Evolutionary conservation across 2,888 invertebrate genomes (phyloP).

Genomic region (Eumacrocentrus americanus): DNA sequence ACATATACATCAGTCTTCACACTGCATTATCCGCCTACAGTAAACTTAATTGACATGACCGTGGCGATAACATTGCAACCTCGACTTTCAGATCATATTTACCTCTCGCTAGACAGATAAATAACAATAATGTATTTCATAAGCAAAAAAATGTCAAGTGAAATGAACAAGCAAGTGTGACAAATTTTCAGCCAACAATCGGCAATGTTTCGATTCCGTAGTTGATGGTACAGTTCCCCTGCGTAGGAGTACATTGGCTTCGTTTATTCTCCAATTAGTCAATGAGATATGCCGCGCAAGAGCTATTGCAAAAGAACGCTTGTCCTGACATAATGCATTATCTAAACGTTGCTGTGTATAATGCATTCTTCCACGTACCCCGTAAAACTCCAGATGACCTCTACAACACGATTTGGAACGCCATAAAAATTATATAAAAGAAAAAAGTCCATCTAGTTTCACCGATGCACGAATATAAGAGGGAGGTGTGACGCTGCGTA

Average conservation of each 20-base stretch:
- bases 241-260: no score
- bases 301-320: no score
- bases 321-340: conserved; percentile 2
- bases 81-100: conserved; percentile 8
- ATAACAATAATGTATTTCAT: not conserved
- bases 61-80: conserved; percentile 12
- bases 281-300: conserved; percentile 28
- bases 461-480: no score
- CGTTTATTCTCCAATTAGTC: conserved; percentile 14
- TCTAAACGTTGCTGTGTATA: not conserved
- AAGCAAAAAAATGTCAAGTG: not conserved
- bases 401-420: no score
- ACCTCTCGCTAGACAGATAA: not conserved
- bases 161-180: not conserved
- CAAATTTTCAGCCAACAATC: conserved; percentile 1
- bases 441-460: no score
- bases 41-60: conserved; percentile 25
- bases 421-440: no score
- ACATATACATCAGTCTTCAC: no score
- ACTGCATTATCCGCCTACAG: no score
- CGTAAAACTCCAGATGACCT: not conserved
- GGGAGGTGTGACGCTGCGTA: no score
- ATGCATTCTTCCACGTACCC: not conserved
- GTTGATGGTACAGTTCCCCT: no score
- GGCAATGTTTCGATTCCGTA: no score